Percentiles rank a stretch among this genome's conserved stretches.
phyloP scores from a whole-genome alignment of 2,888 invertebrate genomes.

The Nyleta sp. region DNA sequence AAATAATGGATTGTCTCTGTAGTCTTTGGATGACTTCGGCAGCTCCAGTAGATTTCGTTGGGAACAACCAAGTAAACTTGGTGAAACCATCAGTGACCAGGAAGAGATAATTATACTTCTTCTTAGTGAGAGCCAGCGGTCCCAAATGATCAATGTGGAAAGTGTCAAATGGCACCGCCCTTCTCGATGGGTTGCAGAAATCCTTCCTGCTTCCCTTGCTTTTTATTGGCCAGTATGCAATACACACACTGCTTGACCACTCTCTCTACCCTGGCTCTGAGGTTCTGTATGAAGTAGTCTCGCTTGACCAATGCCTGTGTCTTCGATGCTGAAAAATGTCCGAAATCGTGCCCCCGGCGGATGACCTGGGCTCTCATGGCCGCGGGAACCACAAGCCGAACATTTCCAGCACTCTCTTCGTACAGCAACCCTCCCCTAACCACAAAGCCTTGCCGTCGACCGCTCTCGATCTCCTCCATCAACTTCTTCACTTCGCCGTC shows the following conservation, averaged over 20 bases:
- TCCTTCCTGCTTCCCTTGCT: not conserved
- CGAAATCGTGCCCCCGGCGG: not conserved
- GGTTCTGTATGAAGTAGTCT: not conserved
- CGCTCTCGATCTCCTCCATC: too few species aligned
- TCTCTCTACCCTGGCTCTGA: not conserved
- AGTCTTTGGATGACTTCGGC: not conserved
- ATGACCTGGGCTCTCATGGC: not conserved
- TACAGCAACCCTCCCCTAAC: not conserved
- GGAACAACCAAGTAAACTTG: slow-evolving; percentile 6
- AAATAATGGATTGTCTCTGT: not conserved
- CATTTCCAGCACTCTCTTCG: not conserved
- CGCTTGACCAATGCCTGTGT: not conserved
- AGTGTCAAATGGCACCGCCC: not conserved
- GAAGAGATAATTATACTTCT: not conserved
- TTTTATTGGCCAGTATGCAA: not conserved
- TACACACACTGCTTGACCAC: not conserved
- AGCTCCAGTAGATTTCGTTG: not conserved
- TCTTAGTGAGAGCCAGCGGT: not conserved
- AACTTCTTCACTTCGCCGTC: not conserved
- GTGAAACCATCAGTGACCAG: not conserved
- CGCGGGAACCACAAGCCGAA: not conserved
- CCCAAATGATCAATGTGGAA: slow-evolving; percentile 20
- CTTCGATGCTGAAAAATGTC: not conserved
- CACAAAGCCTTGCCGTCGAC: not conserved
- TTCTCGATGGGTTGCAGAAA: not conserved